Base-by-base conservation (phyloP, 2,113 vertebrate genomes). In the Lipotes vexillifer region DNA sequence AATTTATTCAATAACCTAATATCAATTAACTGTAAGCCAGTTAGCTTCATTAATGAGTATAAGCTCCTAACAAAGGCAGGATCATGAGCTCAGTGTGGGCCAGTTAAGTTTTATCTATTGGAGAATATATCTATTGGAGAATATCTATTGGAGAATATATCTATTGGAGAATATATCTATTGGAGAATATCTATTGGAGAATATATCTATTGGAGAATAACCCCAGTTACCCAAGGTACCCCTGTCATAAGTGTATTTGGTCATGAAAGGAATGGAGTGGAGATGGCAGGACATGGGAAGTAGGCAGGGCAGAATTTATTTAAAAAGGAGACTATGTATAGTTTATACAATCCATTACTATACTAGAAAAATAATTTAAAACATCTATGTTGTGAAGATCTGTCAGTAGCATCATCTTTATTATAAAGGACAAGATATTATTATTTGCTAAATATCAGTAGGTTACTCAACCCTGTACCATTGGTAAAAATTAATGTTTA, bases 1-100 rank as follows among this genome's bases (percentile, higher is more conserved):
- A 90, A 44, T 69, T 77, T 87, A 81, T 77, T 93, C 52, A 91
- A 2, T 69, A 95, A 92, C n/a, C 46, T 55, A 96, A 85, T 95
- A 95, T 77, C 41, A 69, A 49, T 29, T 84, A 75, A 66, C 0
- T 52, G 1, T 92, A 59, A n/a, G 23, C 18, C 36, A 66, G 20
- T 74, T 87, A 59, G n/a, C 83, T 92, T 8, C 29, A 66, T 49
- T 63, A 69, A 63, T 82, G 38, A 78, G 3, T 81, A 8, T 68
- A 90, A 96, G 23, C 38, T 61, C 63, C 94, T 93, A 88, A 66
- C 61, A 38, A 94, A 83, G 49, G 55, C 63, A 69, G 29, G 18
- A 41, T 57, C 29, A 72, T 23, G 81, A 66, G 21, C n/a, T 88
- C 36, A 65, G 61, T 21, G 33, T 21, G 6, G 49, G 2, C n/a